phyloP scores from a whole-genome alignment of 1,140 invertebrate genomes.

The Trialeurodes vaporariorum region DNA sequence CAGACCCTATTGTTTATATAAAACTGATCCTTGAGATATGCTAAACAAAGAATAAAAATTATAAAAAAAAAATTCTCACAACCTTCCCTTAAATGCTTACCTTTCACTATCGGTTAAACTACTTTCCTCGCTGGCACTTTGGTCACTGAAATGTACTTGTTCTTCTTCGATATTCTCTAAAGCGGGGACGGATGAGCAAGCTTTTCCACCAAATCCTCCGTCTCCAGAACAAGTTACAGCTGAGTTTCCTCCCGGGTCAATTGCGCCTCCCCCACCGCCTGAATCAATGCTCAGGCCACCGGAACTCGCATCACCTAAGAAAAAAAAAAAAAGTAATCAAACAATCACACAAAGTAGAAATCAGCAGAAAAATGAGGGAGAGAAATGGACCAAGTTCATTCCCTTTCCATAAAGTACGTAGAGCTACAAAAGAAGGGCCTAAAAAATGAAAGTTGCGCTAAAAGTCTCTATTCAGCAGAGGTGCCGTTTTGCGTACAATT shows the following conservation, averaged over 20 bases:
- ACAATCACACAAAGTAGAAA: too few species aligned
- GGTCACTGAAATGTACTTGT: slow-evolving; percentile 32
- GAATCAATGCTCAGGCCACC: slow-evolving; percentile 18
- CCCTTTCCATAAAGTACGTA: too few species aligned
- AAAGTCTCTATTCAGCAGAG: too few species aligned
- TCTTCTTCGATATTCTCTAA: not conserved
- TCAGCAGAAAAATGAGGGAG: too few species aligned
- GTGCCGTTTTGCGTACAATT: too few species aligned
- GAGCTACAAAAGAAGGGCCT: too few species aligned
- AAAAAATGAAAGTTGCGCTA: too few species aligned
- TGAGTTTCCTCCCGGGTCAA: slow-evolving; percentile 22
- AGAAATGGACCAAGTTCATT: too few species aligned
- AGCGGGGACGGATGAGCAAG: not conserved
- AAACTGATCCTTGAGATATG: not conserved
- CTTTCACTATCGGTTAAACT: slow-evolving; percentile 62
- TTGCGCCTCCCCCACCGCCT: slow-evolving; percentile 24
- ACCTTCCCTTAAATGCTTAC: slow-evolving; percentile 18
- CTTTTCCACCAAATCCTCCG: slow-evolving; percentile 26
- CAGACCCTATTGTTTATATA: not conserved
- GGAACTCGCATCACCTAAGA: not conserved
- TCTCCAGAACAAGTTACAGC: slow-evolving; percentile 1
- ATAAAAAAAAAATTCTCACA: not conserved
- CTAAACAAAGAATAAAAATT: too few species aligned
- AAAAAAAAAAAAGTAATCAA: too few species aligned
- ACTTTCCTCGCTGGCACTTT: slow-evolving; percentile 65